Conservation (phyloP, 2,888 invertebrate genomes). For the Apantesis nais region DNA sequence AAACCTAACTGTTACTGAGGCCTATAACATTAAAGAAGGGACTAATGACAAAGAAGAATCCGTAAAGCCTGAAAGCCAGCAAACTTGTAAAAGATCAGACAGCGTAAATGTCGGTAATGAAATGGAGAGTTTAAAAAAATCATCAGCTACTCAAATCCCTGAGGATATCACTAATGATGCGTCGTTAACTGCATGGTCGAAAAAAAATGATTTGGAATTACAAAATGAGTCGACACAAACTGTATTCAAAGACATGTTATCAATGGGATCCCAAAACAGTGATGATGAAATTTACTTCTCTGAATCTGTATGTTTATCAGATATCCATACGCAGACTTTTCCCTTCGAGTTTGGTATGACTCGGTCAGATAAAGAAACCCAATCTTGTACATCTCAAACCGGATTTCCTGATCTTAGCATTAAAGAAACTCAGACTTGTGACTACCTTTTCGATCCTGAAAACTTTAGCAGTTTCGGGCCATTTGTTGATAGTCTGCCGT, state of each 20-base stretch:
- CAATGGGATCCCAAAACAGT: constrained; percentile 68
- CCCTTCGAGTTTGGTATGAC: constrained; percentile 70
- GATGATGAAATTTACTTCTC: constrained; percentile 74
- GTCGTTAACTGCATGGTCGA: constrained; percentile 59
- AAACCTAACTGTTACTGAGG: not conserved
- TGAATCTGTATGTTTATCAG: constrained; percentile 69
- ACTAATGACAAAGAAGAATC: not conserved
- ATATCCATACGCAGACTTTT: constrained; percentile 79
- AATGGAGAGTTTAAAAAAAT: constrained; percentile 65
- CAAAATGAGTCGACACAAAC: constrained; percentile 78
- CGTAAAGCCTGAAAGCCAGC: not conserved
- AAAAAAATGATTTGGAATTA: constrained; percentile 42
- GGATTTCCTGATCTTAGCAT: constrained; percentile 67
- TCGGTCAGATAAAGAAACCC: constrained; percentile 68
- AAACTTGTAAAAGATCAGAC: not conserved
- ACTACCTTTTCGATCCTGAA: constrained; percentile 67
- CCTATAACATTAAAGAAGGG: constrained; percentile 8
- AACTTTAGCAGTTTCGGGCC: constrained; percentile 56
- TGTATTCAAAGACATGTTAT: constrained; percentile 69
- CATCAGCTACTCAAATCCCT: constrained; percentile 69
- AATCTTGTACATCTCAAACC: constrained; percentile 51
- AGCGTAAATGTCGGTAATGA: not conserved
- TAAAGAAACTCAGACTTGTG: constrained; percentile 77
- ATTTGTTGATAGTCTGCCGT: constrained; percentile 66
- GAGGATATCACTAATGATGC: constrained; percentile 71